Conservation (phyloP, 2,797 vertebrate genomes). For the Phrynocephalus vlangalii region DNA sequence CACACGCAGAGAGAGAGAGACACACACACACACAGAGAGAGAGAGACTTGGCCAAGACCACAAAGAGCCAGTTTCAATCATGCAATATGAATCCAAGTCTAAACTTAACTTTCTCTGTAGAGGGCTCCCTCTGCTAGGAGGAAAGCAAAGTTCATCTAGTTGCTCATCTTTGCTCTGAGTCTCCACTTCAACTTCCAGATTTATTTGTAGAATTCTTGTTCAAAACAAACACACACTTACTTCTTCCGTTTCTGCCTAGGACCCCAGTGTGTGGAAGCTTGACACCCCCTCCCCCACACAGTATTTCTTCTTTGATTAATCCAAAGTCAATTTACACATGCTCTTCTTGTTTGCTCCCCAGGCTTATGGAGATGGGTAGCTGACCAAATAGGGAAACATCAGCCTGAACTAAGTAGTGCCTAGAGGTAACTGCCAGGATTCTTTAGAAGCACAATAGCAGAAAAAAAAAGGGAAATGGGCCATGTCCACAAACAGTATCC, state of each 20-base stretch:
- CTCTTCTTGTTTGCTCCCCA: not conserved
- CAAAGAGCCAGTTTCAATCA: not conserved
- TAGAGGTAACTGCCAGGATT: not conserved
- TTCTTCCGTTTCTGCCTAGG: no score
- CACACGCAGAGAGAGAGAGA: no score
- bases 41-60: not conserved
- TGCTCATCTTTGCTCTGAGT: not conserved
- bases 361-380: not conserved
- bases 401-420: no score
- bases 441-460: not conserved
- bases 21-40: no score
- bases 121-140: not conserved
- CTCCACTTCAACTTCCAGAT: not conserved
- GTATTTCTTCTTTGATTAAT: not conserved
- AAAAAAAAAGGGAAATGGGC: not conserved
- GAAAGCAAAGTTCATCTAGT: not conserved
- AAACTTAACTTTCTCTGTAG: not conserved
- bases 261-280: no score
- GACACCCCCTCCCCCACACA: no score
- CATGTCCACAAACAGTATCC: no score
- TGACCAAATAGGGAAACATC: not conserved
- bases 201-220: not conserved
- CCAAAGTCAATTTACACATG: not conserved
- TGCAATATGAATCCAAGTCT: no score
- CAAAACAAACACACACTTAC: no score